These are phyloP conservation scores for Heliconius cydno DNA, from an alignment of 2,888 invertebrate genomes.

Conservation along the genomic window DNA sequence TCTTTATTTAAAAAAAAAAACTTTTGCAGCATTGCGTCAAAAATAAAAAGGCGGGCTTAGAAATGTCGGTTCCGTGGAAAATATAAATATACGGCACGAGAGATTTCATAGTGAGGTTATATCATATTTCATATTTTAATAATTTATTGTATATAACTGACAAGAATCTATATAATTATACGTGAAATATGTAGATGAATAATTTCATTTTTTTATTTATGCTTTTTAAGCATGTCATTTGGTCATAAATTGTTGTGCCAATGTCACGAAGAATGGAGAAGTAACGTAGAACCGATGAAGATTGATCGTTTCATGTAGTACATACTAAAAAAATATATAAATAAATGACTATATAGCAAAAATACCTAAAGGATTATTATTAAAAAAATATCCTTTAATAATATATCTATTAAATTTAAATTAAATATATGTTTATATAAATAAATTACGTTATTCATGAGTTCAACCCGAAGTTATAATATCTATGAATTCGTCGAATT, in stretches of 20 bases:
- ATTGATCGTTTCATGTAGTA: neutral
- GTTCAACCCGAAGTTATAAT: neutral
- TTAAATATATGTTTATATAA: neutral
- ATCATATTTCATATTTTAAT: neutral
- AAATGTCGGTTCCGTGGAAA: constrained; percentile 21
- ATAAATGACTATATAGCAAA: neutral
- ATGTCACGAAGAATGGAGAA: constrained; percentile 6
- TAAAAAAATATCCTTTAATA: neutral
- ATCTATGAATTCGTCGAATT: neutral
- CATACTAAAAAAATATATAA: neutral
- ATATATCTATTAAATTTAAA: neutral
- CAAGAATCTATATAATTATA: neutral
- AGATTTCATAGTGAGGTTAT: neutral
- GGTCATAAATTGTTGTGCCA: neutral
- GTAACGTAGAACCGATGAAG: constrained; percentile 4
- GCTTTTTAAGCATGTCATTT: neutral
- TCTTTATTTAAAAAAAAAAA: constrained; percentile 33
- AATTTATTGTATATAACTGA: neutral
- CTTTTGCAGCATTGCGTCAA: constrained; percentile 42
- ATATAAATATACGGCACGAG: neutral
- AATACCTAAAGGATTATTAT: neutral
- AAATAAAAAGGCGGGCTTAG: constrained; percentile 16
- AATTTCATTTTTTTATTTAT: neutral
- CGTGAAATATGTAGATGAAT: neutral
- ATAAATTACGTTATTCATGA: neutral